These are phyloP conservation scores for Chironomus tepperi DNA, from an alignment of 1,140 invertebrate genomes.

Conservation along the genomic window DNA sequence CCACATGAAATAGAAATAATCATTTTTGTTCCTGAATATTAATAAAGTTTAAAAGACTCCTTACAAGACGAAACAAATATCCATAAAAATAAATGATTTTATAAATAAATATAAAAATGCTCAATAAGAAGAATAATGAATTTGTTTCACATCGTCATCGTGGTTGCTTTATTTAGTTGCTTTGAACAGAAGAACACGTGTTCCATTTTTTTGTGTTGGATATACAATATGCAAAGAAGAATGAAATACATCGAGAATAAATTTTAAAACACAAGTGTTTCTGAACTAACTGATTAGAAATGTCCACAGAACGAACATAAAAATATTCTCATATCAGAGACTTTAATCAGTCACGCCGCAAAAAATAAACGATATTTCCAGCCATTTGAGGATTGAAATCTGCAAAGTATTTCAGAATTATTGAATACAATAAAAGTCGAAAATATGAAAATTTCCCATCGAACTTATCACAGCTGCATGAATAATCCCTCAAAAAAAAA, in stretches of 20 bases:
- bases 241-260: neutral
- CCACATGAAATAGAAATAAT: too few relatives aligned
- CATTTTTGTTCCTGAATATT: too few relatives aligned
- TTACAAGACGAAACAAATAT: too few relatives aligned
- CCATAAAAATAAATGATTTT: too few relatives aligned
- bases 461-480: slow-evolving; percentile 21
- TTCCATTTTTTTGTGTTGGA: neutral
- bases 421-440: neutral
- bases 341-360: neutral
- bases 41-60: too few relatives aligned
- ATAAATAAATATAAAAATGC: too few relatives aligned
- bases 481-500: slow-evolving; percentile 15
- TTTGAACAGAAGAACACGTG: slow-evolving; percentile 5
- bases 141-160: slow-evolving; percentile 12
- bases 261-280: slow-evolving; percentile 24
- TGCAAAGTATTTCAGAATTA: too few relatives aligned
- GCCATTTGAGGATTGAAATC: too few relatives aligned
- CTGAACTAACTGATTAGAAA: neutral
- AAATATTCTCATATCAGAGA: neutral
- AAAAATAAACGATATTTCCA: neutral
- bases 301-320: slow-evolving; percentile 11
- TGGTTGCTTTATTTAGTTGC: neutral
- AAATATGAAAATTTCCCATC: slow-evolving; percentile 10
- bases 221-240: neutral
- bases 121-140: neutral